Conservation (phyloP, 2,113 vertebrate genomes). For the Nansenia antarctica region DNA sequence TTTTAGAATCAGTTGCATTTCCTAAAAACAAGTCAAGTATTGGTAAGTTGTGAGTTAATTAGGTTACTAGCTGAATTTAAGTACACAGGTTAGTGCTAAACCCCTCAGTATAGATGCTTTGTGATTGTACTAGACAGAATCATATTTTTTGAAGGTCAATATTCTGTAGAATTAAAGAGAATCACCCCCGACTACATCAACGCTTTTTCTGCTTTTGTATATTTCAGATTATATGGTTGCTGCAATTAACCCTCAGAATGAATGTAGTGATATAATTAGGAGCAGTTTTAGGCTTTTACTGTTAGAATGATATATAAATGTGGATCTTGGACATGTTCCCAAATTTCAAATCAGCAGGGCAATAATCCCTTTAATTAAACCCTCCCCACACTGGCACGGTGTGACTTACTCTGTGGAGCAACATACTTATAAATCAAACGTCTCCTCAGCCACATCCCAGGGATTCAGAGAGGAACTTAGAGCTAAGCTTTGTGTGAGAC, state of each 20-base stretch:
- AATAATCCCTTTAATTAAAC: slow-evolving; percentile 62
- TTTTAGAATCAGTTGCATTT: neutral
- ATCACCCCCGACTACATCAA: neutral
- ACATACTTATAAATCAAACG: slow-evolving; percentile 38
- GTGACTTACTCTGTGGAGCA: slow-evolving; percentile 31
- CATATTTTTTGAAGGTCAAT: neutral
- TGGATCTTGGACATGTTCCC: slow-evolving; percentile 20
- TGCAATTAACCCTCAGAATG: slow-evolving; percentile 22
- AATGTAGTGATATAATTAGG: slow-evolving; percentile 3
- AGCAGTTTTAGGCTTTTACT: slow-evolving; percentile 2
- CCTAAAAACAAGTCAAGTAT: neutral
- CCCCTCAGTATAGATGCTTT: neutral
- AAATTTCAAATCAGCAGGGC: slow-evolving; percentile 35
- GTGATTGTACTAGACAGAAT: neutral
- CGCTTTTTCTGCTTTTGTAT: neutral
- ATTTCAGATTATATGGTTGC: slow-evolving; percentile 10
- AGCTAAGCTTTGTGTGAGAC: slow-evolving; percentile 44
- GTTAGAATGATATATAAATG: slow-evolving; percentile 26
- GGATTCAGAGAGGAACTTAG: slow-evolving; percentile 32
- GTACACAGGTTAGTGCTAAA: neutral
- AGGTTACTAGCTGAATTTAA: neutral
- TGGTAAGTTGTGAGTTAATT: neutral
- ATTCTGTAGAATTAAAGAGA: neutral
- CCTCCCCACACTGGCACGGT: slow-evolving; percentile 26
- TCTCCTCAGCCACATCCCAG: slow-evolving; percentile 11